Conservation (phyloP, 2,113 vertebrate species). For the Aplodontia rufa region DNA sequence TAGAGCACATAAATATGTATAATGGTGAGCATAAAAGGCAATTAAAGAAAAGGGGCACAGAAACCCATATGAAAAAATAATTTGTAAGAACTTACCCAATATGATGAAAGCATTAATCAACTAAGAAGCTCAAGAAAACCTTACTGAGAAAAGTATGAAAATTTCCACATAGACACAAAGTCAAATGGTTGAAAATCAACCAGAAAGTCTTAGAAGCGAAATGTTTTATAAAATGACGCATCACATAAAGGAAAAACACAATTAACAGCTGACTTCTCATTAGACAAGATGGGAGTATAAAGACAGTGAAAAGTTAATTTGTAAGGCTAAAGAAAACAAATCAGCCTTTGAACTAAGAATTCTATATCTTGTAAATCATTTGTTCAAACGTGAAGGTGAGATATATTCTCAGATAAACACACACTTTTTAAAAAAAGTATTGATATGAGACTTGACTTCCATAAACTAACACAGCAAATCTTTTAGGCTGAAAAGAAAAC, state of each 20-base stretch:
- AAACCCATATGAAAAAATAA: not conserved
- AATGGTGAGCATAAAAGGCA: no score
- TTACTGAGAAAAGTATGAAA: not conserved
- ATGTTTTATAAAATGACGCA: not conserved
- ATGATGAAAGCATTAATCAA: not conserved
- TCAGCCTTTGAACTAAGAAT: not conserved
- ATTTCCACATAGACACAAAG: not conserved
- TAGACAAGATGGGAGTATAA: not conserved
- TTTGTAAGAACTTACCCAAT: not conserved
- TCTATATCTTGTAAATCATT: not conserved
- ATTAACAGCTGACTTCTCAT: not conserved
- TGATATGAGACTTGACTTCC: not conserved
- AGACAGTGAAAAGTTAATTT: not conserved
- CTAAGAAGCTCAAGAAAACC: not conserved
- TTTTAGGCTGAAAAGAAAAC: not conserved
- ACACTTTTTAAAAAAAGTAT: not conserved
- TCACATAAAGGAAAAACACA: not conserved
- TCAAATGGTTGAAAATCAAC: not conserved
- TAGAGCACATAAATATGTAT: not conserved
- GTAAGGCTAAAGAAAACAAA: not conserved
- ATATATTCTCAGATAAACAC: not conserved
- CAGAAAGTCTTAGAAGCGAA: not conserved
- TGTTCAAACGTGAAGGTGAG: not conserved
- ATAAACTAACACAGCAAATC: not conserved
- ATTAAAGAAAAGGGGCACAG: not conserved